These are phyloP conservation scores for Paradoxurus hermaphroditus DNA, from an alignment of 2,113 vertebrate species.

Conservation along the genomic window DNA sequence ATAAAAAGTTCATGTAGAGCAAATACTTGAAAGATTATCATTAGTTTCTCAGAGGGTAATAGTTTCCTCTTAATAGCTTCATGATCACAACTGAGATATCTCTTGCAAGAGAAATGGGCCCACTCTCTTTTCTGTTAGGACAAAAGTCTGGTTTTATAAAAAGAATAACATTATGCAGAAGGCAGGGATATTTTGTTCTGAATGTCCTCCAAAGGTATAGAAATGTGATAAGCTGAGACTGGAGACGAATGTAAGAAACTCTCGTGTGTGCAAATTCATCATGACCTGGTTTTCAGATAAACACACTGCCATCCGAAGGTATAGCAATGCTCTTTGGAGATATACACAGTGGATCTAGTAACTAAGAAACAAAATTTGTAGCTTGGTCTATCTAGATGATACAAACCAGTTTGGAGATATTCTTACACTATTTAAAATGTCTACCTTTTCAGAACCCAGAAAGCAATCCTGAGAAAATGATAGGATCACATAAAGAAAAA, in stretches of 20 bases:
- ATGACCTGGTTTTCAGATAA: neutral
- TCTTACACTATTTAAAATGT: neutral
- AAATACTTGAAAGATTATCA: neutral
- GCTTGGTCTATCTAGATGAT: neutral
- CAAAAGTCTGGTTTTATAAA: conserved; percentile 17
- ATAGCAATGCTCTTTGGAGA: neutral
- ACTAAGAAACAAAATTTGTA: neutral
- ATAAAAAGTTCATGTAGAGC: neutral
- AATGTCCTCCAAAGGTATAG: neutral
- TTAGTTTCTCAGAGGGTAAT: neutral
- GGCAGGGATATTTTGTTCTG: neutral
- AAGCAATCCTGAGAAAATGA: neutral
- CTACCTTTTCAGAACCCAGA: neutral
- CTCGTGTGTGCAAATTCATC: neutral
- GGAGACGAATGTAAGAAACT: neutral
- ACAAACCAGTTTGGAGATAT: neutral
- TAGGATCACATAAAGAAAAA: neutral
- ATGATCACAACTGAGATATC: neutral
- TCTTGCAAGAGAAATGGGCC: neutral
- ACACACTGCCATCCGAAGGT: neutral
- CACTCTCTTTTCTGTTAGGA: neutral
- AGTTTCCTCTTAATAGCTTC: neutral
- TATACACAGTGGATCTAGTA: neutral
- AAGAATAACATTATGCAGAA: conserved; percentile 15
- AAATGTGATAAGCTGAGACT: neutral